Conservation (phyloP, 23 tunicate species). For the Phallusia fumigata region DNA sequence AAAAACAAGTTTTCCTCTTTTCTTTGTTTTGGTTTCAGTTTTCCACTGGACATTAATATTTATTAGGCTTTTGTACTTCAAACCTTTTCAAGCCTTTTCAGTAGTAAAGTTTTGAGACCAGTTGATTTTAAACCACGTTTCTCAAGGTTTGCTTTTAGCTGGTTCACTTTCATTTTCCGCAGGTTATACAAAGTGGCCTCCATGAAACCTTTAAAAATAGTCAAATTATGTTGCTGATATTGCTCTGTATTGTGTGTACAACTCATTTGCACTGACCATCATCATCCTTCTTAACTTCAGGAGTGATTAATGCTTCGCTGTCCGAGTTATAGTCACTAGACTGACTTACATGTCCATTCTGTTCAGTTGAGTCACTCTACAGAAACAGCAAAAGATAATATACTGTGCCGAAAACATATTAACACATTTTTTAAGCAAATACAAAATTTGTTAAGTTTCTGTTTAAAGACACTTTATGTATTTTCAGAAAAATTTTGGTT, state of each 20-base stretch:
- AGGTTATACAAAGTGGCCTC: conserved; percentile 86
- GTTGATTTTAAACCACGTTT: conserved; percentile 62
- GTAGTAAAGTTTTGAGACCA: conserved; percentile 81
- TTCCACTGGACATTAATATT: too few relatives aligned
- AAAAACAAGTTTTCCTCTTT: too few relatives aligned
- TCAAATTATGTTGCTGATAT: too few relatives aligned
- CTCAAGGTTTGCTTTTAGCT: conserved; percentile 75
- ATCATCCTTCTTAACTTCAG: conserved; percentile 36
- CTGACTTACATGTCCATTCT: conserved; percentile 23
- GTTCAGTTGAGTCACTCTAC: neutral
- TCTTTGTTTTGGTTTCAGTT: too few relatives aligned
- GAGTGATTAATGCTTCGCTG: conserved; percentile 35
- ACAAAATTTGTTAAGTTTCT: too few relatives aligned
- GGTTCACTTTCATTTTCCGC: conserved; percentile 76
- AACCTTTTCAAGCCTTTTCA: conserved; percentile 86
- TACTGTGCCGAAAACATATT: neutral
- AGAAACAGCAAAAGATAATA: neutral
- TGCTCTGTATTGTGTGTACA: too few relatives aligned
- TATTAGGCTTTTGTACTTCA: too few relatives aligned
- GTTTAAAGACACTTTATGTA: too few relatives aligned
- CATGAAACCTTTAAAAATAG: conserved; percentile 30
- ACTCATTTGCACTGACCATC: conserved; percentile 1
- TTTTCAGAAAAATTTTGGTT: too few relatives aligned
- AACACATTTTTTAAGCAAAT: too few relatives aligned
- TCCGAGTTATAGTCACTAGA: conserved; percentile 29